Evolutionary conservation across 2,797 vertebrate species (phyloP), one percentile per base, ranked within the genome.

Genomic region (Poeciliopsis paucimaculata): DNA sequence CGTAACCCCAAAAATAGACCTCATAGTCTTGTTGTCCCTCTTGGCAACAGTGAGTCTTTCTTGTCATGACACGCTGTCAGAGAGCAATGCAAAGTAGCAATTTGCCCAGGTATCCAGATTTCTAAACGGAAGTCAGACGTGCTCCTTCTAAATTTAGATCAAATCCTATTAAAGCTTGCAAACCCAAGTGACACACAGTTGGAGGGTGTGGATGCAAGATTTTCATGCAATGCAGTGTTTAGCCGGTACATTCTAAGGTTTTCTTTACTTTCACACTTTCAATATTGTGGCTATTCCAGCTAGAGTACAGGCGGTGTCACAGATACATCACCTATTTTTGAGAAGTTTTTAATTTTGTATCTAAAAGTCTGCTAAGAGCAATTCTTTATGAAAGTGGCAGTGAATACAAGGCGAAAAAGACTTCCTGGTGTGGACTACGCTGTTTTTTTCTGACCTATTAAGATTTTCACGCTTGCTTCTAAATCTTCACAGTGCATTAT

Each of bases 121-220:
- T 91, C 89, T 81, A 93, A 94, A 94, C 85, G 87, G 82, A 80
- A 86, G 88, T 68, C 70, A 90, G 92, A 90, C 92, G 74, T 80
- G 91, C 93, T 90, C 87, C 82, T 55, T 88, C 93, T 94, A 95
- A 94, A 95, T 95, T 94, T 95, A 95, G 93, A 94, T 92, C 84
- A 92, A 94, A 95, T 94, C 93, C 91, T 87, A 91, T 94, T 95
- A 94, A 45, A 93, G 90, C 92, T 85, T 89, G 89, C 84, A 90
- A 90, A 93, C 90, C 89, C 89, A 82, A 85, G 82, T 92, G 90
- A 88, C 87, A 90, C 75, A 55, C 87, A 70, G 73, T 83, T 77
- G 83, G 81, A 89, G 90, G 84, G 87, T 79, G 87, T 90, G 89
- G 86, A 88, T 55, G 74, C 72, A 47, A 46, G 79, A 77, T 82